phyloP scores from a whole-genome alignment of 1,140 invertebrate species.

The Calosoma granatense region DNA sequence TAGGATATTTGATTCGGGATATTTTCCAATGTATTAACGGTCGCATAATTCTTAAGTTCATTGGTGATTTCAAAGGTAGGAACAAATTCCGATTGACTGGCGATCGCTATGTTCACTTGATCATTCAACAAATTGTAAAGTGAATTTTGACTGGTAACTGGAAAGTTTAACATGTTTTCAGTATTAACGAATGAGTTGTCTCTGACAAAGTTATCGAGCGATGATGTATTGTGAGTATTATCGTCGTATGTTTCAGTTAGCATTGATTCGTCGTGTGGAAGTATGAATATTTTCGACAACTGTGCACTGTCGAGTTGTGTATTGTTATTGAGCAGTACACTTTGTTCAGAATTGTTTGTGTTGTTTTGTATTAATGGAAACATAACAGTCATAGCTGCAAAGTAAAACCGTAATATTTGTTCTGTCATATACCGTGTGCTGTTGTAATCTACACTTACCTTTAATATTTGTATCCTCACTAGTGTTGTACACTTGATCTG shows the following conservation, averaged over 20 bases:
- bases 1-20: constrained; percentile 28
- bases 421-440: not conserved
- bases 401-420: not conserved
- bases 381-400: not conserved
- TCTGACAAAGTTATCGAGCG: not conserved
- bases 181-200: not conserved
- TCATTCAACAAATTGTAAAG: not conserved
- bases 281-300: not conserved
- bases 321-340: not conserved
- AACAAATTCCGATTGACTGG: constrained; percentile 1
- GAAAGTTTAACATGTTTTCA: constrained; percentile 2
- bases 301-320: not conserved
- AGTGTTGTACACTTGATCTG: too few relatives aligned
- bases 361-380: constrained; percentile 1
- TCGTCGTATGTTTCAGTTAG: not conserved
- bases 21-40: constrained; percentile 30
- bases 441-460: not conserved
- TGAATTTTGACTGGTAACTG: not conserved
- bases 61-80: constrained; percentile 17
- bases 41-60: constrained; percentile 28
- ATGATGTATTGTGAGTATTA: not conserved
- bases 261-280: not conserved
- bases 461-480: not conserved
- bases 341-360: not conserved
- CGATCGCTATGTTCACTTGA: not conserved